Evolutionary conservation across 2,888 invertebrate genomes (phyloP).

Genomic region (Drosophila cyrtoloma): DNA sequence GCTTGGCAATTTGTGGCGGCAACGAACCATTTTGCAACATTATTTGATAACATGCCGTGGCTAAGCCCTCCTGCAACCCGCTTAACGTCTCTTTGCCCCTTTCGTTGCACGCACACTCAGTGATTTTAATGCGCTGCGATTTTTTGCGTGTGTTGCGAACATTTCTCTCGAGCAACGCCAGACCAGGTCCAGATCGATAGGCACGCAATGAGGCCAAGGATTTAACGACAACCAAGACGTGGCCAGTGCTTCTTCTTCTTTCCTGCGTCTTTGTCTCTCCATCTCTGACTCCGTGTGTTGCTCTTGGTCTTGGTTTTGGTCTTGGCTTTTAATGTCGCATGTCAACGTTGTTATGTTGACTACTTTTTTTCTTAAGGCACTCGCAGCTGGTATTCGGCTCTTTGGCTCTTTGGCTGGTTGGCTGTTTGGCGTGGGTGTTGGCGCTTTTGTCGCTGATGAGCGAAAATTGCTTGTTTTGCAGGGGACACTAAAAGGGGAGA

Average conservation of each 20-base stretch:
- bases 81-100: not conserved
- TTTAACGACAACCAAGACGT: constrained; percentile 6
- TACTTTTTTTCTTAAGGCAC: constrained; percentile 55
- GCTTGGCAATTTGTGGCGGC: constrained; percentile 58
- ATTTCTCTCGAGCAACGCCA: constrained; percentile 61
- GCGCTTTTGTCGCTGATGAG: constrained; percentile 61
- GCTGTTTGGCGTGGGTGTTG: constrained; percentile 51
- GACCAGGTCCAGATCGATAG: constrained; percentile 30
- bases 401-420: constrained; percentile 8
- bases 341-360: constrained; percentile 77
- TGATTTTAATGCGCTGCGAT: constrained; percentile 76
- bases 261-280: constrained; percentile 13
- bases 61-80: constrained; percentile 3
- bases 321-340: constrained; percentile 77
- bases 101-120: constrained; percentile 69
- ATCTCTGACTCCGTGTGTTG: constrained; percentile 1
- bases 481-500: constrained; percentile 2
- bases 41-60: constrained; percentile 72
- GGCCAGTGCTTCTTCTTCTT: constrained; percentile 1
- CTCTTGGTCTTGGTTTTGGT: constrained; percentile 34
- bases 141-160: constrained; percentile 73
- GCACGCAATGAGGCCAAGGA: constrained; percentile 57
- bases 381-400: constrained; percentile 20
- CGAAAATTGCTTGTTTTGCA: constrained; percentile 62
- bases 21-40: constrained; percentile 54